Evolutionary conservation across 2,797 vertebrate genomes (phyloP), one percentile per base, ranked within the genome.

Genomic region (Megalops cyprinoides): DNA sequence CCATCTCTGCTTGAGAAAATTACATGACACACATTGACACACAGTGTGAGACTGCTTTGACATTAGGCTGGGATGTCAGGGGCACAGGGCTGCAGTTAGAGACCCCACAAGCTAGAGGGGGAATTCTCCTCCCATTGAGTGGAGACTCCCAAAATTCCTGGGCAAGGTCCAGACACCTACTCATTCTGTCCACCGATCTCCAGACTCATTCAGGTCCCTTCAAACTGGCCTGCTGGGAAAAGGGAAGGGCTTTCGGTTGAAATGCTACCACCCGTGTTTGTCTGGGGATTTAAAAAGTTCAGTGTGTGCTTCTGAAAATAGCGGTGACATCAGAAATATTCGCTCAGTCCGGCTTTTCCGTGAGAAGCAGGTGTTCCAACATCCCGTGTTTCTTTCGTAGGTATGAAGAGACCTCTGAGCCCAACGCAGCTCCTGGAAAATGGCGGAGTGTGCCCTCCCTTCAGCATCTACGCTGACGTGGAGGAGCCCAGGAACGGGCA

Each of bases 361-460:
- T 48, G 0, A n/a, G 18, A 34, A 25, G 44, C 6, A 60, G 31
- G 15, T 39, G 1, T 44, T 8, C 6, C 20, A 10, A 49, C 42
- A 28, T n/a, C 25, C 18, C 55, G 4, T 37, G 25, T 55, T 62
- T 75, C 25, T 12, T 49, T 39, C 44, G 15, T 77, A 97, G 96
- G 89, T 84, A 92, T 95, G 93, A 96, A 95, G 85, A 90, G 86
- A 60, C 95, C 93, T 1, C 87, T 95, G 89, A 94, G 92, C 84
- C 93, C 93, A 87, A 91, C 93, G 79, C 86, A 92, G 53, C 42
- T 88, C 67, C 80, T 90, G 86, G 91, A 96, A 91, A 91, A 95
- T 92, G 94, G 94, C 87, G 95, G 92, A 87, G 93, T 95, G 88
- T 94, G 90, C 89, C 93, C 94, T 56, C 86, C 89, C 82, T 85